Conservation (phyloP, 2,888 invertebrate species). For the Hybos culiciformis region DNA sequence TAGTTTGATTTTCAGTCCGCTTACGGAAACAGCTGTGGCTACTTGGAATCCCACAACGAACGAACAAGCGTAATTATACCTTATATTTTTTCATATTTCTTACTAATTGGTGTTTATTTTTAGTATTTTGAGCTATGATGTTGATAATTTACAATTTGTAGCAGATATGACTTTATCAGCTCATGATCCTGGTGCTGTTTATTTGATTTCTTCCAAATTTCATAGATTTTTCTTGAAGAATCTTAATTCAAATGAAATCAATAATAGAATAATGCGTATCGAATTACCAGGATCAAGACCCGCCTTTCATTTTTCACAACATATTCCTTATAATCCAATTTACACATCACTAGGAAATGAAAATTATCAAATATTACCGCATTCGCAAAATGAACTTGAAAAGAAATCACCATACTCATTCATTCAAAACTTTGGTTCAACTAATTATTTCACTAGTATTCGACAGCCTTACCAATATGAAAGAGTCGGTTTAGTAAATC, state of each 20-base stretch:
- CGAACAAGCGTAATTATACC: conserved; percentile 47
- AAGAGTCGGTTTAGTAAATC: conserved; percentile 22
- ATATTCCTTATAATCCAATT: conserved; percentile 20
- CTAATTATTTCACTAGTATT: conserved; percentile 22
- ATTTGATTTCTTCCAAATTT: conserved; percentile 61
- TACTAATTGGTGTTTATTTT: neutral
- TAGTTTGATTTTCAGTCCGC: conserved; percentile 61
- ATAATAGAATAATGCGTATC: conserved; percentile 58
- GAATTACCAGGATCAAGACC: conserved; percentile 16
- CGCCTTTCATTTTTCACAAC: conserved; percentile 12
- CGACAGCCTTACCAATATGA: conserved; percentile 25
- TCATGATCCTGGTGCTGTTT: conserved; percentile 56
- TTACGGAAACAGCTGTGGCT: conserved; percentile 67
- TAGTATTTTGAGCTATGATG: conserved; percentile 59
- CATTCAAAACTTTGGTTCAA: neutral
- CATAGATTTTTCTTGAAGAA: conserved; percentile 65
- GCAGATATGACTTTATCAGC: conserved; percentile 58
- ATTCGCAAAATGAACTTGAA: neutral
- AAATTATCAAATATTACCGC: conserved; percentile 8
- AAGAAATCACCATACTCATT: neutral
- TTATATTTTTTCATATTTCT: neutral
- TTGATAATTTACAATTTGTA: conserved; percentile 59
- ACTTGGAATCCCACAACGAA: conserved; percentile 64
- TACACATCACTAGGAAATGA: conserved; percentile 18
- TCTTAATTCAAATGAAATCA: conserved; percentile 52